These are phyloP conservation scores for Aphelenchoides bicaudatus DNA, from an alignment of 2,888 invertebrate genomes.

Conservation along the genomic window DNA sequence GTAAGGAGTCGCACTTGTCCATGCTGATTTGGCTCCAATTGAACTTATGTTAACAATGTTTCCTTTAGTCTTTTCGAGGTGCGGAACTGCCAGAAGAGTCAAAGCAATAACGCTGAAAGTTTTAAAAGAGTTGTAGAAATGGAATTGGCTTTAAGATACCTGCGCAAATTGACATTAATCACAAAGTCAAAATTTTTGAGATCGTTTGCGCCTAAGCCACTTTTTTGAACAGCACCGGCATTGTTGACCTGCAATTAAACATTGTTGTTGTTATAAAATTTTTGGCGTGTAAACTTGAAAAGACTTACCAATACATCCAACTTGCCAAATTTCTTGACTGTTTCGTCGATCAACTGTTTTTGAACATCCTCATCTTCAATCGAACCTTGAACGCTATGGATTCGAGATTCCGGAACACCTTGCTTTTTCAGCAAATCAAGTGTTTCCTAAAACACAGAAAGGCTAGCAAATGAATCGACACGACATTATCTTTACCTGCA, in stretches of 20 bases:
- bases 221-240: too few relatives aligned
- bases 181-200: too few relatives aligned
- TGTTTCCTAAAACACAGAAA: constrained; percentile 10
- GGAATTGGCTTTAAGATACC: too few relatives aligned
- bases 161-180: too few relatives aligned
- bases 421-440: neutral
- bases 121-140: too few relatives aligned
- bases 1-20: constrained; percentile 10
- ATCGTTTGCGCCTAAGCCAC: too few relatives aligned
- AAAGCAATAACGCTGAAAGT: neutral
- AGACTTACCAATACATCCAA: constrained; percentile 23
- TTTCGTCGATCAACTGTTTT: constrained; percentile 22
- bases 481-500: too few relatives aligned
- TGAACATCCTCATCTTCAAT: constrained; percentile 21
- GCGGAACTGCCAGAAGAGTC: constrained; percentile 10
- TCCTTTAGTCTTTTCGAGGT: constrained; percentile 22
- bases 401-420: constrained; percentile 10
- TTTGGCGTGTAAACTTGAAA: too few relatives aligned
- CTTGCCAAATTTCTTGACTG: constrained; percentile 20
- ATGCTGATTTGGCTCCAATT: constrained; percentile 6
- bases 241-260: too few relatives aligned
- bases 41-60: constrained; percentile 26
- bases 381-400: constrained; percentile 17
- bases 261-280: too few relatives aligned
- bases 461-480: too few relatives aligned